These are phyloP conservation scores for Epinephelus moara DNA, from an alignment of 2,113 vertebrate genomes.

Conservation along the genomic window DNA sequence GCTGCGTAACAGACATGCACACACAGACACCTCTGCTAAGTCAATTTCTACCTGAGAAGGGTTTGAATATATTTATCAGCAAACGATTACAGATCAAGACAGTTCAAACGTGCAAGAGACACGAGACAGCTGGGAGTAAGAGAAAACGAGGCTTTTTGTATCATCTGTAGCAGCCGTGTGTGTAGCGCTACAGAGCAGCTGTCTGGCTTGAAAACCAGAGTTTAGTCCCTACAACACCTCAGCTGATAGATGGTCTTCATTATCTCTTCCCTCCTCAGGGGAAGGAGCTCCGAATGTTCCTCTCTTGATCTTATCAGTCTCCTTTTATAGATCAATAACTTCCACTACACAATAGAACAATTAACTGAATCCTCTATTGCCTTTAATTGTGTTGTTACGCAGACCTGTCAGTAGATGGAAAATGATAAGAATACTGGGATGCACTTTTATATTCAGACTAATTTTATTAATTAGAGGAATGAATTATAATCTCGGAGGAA, in stretches of 20 bases:
- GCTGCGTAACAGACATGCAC: neutral
- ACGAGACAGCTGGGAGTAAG: neutral
- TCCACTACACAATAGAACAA: slow-evolving; percentile 54
- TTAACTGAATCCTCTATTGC: slow-evolving; percentile 46
- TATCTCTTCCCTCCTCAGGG: slow-evolving; percentile 67
- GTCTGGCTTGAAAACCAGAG: slow-evolving; percentile 45
- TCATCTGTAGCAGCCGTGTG: slow-evolving; percentile 8
- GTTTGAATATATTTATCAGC: slow-evolving; percentile 8
- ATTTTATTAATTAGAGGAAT: slow-evolving; percentile 28
- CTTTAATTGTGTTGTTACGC: slow-evolving; percentile 56
- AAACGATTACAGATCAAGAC: slow-evolving; percentile 18
- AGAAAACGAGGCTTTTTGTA: neutral
- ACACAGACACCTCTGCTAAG: neutral
- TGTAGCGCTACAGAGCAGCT: slow-evolving; percentile 14
- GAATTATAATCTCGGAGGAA: slow-evolving; percentile 3
- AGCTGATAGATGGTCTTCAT: slow-evolving; percentile 80
- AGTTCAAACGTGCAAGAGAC: neutral
- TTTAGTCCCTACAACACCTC: slow-evolving; percentile 50
- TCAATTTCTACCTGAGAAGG: slow-evolving; percentile 7
- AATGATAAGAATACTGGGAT: slow-evolving; percentile 28
- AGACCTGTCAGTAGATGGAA: slow-evolving; percentile 25
- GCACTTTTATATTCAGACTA: slow-evolving; percentile 35
- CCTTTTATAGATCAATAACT: slow-evolving; percentile 67
- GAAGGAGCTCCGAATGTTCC: slow-evolving; percentile 40
- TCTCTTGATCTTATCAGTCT: slow-evolving; percentile 67